Conservation (phyloP, 2,797 vertebrate species). For the Mormyrus hasselquistii region DNA sequence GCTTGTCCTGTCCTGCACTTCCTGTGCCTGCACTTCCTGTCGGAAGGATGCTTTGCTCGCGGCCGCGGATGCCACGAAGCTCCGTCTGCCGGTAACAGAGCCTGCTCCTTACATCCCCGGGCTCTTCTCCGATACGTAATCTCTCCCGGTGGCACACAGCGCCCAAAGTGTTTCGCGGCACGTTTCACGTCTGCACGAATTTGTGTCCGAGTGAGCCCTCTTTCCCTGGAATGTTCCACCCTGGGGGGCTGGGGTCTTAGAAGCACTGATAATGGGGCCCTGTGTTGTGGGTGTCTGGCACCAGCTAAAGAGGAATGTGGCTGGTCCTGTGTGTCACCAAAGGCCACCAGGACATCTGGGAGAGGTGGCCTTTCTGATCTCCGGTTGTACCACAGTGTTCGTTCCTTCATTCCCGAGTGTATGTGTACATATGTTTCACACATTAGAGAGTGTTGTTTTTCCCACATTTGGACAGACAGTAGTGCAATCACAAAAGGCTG, state of each 20-base stretch:
- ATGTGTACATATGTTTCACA: not conserved
- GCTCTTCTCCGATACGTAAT: conserved; percentile 19
- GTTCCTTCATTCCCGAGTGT: not conserved
- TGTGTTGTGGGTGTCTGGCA: conserved; percentile 67
- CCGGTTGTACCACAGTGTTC: not conserved
- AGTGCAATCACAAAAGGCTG: not conserved
- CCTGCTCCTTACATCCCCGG: not conserved
- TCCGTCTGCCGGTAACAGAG: not conserved
- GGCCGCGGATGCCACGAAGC: not conserved
- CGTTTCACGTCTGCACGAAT: conserved; percentile 67
- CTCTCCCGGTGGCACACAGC: not conserved
- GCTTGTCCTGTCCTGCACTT: too few relatives aligned
- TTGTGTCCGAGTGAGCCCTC: conserved; percentile 69
- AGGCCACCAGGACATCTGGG: conserved; percentile 63
- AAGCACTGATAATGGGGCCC: conserved; percentile 71
- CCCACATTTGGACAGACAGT: not conserved
- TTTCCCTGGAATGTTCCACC: conserved; percentile 64
- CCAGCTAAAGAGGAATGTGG: conserved; percentile 73
- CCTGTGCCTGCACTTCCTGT: too few relatives aligned
- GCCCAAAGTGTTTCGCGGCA: conserved; percentile 37
- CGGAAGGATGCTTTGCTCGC: not conserved
- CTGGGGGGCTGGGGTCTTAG: conserved; percentile 53
- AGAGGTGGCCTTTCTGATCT: not conserved
- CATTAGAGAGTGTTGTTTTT: not conserved
- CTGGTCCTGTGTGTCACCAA: conserved; percentile 67